Conservation (phyloP, 2,888 invertebrate species). For the Trichopria drosophilae region DNA sequence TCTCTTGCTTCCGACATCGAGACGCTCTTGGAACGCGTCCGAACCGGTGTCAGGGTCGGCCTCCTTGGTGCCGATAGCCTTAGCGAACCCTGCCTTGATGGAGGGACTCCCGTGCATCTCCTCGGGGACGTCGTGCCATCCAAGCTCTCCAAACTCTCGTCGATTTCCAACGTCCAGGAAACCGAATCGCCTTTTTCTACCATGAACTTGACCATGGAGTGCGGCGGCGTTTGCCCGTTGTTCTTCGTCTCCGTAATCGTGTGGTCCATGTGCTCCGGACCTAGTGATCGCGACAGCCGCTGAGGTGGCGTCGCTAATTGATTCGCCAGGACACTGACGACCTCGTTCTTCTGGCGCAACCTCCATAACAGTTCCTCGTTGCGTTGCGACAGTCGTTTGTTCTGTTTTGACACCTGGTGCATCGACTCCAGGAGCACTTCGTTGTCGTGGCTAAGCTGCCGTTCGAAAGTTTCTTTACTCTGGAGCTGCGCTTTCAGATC, state of each 20-base stretch:
- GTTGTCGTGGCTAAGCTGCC: conserved; percentile 71
- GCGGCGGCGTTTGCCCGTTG: conserved; percentile 64
- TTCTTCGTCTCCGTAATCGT: conserved; percentile 20
- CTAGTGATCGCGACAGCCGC: conserved; percentile 45
- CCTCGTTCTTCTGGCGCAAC: conserved; percentile 79
- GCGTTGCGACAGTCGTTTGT: conserved; percentile 75
- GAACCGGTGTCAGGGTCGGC: too few relatives aligned
- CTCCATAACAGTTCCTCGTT: conserved; percentile 90
- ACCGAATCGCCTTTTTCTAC: conserved; percentile 85
- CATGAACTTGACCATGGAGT: conserved; percentile 80
- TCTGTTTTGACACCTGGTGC: conserved; percentile 77
- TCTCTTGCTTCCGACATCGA: conserved; percentile 46
- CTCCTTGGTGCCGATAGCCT: conserved; percentile 44
- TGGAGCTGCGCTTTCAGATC: conserved; percentile 78
- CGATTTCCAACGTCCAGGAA: conserved; percentile 83
- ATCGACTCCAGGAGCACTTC: conserved; percentile 71
- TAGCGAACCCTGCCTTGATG: conserved; percentile 49
- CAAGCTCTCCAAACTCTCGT: conserved; percentile 48
- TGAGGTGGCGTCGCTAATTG: conserved; percentile 45
- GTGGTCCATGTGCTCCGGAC: conserved; percentile 47
- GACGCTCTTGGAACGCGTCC: conserved; percentile 52
- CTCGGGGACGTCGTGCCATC: conserved; percentile 21
- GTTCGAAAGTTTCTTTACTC: conserved; percentile 73
- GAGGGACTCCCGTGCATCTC: conserved; percentile 31
- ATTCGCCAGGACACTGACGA: conserved; percentile 59